A percentile compares a stretch with the other conserved stretches of the same genome.
These are phyloP conservation scores for Philotrypesis tridentata DNA, from an alignment of 1,140 invertebrate genomes.

Conservation along the genomic window DNA sequence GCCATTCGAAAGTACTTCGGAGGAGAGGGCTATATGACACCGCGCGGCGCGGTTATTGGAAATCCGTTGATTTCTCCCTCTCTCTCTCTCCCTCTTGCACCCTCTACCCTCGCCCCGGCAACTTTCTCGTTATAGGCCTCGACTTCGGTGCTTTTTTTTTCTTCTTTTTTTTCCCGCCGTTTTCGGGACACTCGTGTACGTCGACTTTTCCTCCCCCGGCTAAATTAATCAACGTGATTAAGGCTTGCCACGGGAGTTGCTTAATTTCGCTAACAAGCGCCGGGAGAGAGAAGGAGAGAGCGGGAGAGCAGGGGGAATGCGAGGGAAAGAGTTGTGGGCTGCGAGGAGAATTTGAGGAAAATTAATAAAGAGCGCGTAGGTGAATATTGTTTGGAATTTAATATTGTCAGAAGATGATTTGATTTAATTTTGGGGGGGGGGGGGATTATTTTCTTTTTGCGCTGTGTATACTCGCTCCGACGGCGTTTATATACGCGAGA, in stretches of 20 bases:
- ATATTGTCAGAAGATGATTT: neutral
- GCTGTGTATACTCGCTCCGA: too few relatives aligned
- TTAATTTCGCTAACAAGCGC: constrained; percentile 21
- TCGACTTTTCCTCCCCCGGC: neutral
- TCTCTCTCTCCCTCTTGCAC: too few relatives aligned
- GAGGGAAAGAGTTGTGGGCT: too few relatives aligned
- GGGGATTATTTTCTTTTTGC: too few relatives aligned
- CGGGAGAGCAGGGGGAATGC: neutral
- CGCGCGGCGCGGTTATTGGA: constrained; percentile 13
- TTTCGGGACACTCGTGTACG: neutral
- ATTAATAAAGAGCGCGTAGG: neutral
- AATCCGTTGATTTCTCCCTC: neutral
- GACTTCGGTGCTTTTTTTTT: neutral
- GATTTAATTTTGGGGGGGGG: neutral
- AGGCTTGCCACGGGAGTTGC: neutral
- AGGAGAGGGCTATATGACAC: constrained; percentile 14
- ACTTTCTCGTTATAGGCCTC: neutral
- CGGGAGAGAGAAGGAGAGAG: neutral
- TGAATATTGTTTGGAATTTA: neutral
- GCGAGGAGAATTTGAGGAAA: neutral
- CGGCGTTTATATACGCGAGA: too few relatives aligned
- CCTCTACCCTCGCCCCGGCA: neutral
- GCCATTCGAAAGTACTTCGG: constrained; percentile 14
- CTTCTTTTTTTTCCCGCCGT: too few relatives aligned
- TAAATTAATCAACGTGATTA: constrained; percentile 14